A percentile compares a stretch with the other conserved stretches of the same genome.
These are phyloP conservation scores for Aulostomus chinensis DNA, from an alignment of 2,797 vertebrate species.

Conservation along the genomic window DNA sequence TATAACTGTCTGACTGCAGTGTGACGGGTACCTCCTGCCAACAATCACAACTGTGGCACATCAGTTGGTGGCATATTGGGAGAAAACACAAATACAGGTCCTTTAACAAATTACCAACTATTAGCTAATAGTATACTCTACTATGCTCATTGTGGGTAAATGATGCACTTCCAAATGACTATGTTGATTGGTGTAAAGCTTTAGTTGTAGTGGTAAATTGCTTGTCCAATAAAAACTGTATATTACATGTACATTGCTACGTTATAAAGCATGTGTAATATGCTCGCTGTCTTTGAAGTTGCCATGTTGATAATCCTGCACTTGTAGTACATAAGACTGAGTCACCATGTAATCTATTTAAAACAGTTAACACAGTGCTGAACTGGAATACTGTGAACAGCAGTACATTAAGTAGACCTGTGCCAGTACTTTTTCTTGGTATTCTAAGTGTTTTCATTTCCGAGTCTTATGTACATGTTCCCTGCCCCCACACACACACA, in stretches of 20 bases:
- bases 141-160: constrained; percentile 44
- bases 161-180: constrained; percentile 46
- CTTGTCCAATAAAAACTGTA: constrained; percentile 53
- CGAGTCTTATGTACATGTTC: constrained; percentile 53
- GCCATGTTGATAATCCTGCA: constrained; percentile 51
- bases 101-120: constrained; percentile 27
- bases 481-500: constrained; percentile 43
- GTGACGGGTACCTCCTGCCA: constrained; percentile 2
- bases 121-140: constrained; percentile 35
- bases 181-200: constrained; percentile 50
- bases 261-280: constrained; percentile 60
- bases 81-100: constrained; percentile 16
- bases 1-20: constrained; percentile 21
- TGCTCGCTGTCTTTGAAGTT: constrained; percentile 45
- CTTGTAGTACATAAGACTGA: constrained; percentile 40
- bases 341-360: constrained; percentile 32
- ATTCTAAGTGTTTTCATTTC: constrained; percentile 54
- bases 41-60: too few species aligned
- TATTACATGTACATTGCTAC: constrained; percentile 52
- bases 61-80: constrained; percentile 4
- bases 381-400: constrained; percentile 45
- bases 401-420: constrained; percentile 40
- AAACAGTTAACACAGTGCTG: constrained; percentile 38
- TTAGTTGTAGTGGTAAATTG: constrained; percentile 52
- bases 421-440: constrained; percentile 56